phyloP scores from a whole-genome alignment of 2,888 invertebrate species.

The Doris montereyensis region DNA sequence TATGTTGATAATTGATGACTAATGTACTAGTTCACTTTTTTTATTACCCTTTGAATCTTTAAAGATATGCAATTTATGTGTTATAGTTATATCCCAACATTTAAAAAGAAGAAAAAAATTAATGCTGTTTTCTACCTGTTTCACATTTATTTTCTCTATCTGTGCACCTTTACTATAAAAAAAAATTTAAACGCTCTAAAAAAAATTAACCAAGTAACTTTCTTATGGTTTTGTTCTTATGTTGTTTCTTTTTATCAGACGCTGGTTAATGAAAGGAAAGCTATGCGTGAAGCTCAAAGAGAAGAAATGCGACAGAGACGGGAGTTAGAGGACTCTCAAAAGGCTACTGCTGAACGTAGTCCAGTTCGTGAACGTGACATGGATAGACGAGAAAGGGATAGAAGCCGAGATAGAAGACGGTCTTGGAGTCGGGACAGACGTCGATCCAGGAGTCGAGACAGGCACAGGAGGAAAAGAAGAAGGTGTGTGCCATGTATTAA shows the following conservation, averaged over 20 bases:
- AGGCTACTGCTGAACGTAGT: conserved; percentile 49
- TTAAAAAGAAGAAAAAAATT: too few species aligned
- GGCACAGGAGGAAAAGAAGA: conserved; percentile 44
- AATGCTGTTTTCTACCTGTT: too few species aligned
- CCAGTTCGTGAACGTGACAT: conserved; percentile 52
- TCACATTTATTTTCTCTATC: too few species aligned
- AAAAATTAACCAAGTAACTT: too few species aligned
- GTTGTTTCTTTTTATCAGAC: conserved; percentile 50
- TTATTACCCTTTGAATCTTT: too few species aligned
- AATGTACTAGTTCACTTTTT: too few species aligned
- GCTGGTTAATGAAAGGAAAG: conserved; percentile 66
- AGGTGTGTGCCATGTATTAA: background rate
- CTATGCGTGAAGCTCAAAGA: conserved; percentile 68
- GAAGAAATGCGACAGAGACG: conserved; percentile 71
- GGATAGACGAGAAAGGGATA: conserved; percentile 46
- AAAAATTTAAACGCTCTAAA: too few species aligned
- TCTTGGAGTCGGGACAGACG: conserved; percentile 46
- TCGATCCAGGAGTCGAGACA: conserved; percentile 51
- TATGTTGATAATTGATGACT: too few species aligned
- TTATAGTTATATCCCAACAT: too few species aligned
- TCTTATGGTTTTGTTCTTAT: background rate
- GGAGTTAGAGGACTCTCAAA: conserved; percentile 64
- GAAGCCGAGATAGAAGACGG: conserved; percentile 31
- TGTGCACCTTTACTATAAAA: too few species aligned
- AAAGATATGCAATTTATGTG: too few species aligned